These are phyloP conservation scores for Melanotus villosus DNA, from an alignment of 2,888 invertebrate genomes.

Conservation along the genomic window DNA sequence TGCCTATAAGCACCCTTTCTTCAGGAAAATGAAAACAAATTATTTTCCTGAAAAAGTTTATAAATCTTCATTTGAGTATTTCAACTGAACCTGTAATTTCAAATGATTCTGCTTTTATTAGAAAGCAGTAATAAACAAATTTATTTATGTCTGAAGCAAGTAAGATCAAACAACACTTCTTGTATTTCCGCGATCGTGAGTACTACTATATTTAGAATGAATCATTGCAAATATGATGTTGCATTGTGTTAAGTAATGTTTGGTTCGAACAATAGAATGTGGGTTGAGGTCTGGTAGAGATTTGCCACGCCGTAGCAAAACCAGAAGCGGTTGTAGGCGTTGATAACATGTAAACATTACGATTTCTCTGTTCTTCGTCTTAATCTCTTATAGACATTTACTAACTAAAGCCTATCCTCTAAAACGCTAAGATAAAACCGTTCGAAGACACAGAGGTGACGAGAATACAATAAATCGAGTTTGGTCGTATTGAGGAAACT, in stretches of 20 bases:
- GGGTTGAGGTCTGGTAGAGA: constrained; percentile 25
- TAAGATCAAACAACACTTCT: no score
- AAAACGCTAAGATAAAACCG: background rate
- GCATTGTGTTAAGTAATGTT: constrained; percentile 35
- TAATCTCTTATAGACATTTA: constrained; percentile 10
- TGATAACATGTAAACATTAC: constrained; percentile 32
- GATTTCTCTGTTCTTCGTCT: constrained; percentile 16
- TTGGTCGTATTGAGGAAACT: no score
- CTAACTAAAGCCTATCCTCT: background rate
- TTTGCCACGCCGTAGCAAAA: constrained; percentile 30
- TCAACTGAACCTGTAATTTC: no score
- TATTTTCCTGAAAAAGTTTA: no score
- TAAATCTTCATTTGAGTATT: no score
- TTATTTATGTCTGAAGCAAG: no score
- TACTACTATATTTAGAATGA: constrained; percentile 18
- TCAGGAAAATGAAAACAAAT: no score
- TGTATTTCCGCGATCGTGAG: constrained; percentile 4
- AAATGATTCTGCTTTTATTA: no score
- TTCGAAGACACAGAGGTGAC: no score
- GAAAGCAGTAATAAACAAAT: no score
- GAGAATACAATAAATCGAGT: no score
- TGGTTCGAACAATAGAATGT: constrained; percentile 35
- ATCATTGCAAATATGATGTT: constrained; percentile 16
- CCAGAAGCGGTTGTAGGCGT: constrained; percentile 36
- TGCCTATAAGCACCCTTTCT: no score